These are phyloP conservation scores for Acromyrmex charruanus DNA, from an alignment of 1,140 invertebrate species.

Conservation along the genomic window DNA sequence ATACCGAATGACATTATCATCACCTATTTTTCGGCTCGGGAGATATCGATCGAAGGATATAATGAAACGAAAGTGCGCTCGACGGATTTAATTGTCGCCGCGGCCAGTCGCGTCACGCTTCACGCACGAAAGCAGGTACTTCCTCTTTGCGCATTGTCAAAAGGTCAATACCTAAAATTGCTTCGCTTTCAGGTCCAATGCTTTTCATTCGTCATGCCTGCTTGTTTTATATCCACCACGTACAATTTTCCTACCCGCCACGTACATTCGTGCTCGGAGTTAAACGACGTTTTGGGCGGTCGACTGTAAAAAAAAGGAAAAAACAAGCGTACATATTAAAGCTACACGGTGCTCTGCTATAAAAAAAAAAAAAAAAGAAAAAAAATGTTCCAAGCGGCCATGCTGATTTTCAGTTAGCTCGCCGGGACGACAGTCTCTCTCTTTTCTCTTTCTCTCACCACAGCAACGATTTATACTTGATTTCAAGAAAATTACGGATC, in stretches of 20 bases:
- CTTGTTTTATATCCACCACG: constrained; percentile 50
- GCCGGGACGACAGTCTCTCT: background rate
- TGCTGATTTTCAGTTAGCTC: constrained; percentile 35
- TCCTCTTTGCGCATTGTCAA: constrained; percentile 51
- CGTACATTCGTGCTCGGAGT: constrained; percentile 65
- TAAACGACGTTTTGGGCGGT: constrained; percentile 68
- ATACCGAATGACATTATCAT: background rate
- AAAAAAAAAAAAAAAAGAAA: background rate
- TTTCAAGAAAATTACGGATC: background rate
- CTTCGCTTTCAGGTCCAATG: constrained; percentile 54
- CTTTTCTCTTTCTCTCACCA: background rate
- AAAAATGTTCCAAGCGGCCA: background rate
- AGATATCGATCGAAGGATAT: constrained; percentile 13
- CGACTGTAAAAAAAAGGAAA: background rate
- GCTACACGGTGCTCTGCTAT: constrained; percentile 16
- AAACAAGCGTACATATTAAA: constrained; percentile 66
- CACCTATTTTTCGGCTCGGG: constrained; percentile 23
- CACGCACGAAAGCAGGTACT: constrained; percentile 59
- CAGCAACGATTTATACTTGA: background rate
- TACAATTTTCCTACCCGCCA: constrained; percentile 66
- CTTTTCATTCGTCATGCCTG: constrained; percentile 62
- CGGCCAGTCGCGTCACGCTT: constrained; percentile 17
- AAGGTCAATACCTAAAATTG: constrained; percentile 68
- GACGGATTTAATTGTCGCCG: constrained; percentile 49
- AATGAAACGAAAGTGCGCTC: constrained; percentile 49